These are phyloP conservation scores for Oryzaephilus surinamensis DNA, from an alignment of 1,140 invertebrate species.

Conservation along the genomic window DNA sequence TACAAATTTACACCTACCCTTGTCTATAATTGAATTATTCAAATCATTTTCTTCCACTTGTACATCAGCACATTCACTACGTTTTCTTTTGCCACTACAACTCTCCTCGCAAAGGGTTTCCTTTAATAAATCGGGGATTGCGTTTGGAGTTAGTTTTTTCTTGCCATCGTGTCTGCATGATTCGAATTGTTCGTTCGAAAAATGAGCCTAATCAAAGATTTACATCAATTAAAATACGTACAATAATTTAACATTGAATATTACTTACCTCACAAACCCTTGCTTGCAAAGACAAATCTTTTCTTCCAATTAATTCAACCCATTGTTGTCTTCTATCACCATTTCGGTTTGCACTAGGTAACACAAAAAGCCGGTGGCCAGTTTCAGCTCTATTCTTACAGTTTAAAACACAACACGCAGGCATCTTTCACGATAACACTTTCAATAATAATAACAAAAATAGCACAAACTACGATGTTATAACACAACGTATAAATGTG, in stretches of 20 bases:
- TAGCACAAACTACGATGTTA: no score
- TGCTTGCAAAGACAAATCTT: background rate
- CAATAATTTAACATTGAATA: background rate
- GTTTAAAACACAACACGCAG: background rate
- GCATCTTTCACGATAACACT: background rate
- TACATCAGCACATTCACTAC: background rate
- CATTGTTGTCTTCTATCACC: background rate
- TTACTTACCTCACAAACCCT: slow-evolving; percentile 1
- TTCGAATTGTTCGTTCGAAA: background rate
- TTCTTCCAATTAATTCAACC: background rate
- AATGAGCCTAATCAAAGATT: background rate
- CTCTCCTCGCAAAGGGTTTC: background rate
- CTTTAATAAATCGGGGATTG: background rate
- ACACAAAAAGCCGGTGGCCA: background rate
- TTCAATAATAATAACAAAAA: no score
- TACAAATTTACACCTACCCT: background rate
- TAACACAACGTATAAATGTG: no score
- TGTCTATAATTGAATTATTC: background rate
- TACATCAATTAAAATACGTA: no score
- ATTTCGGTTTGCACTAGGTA: background rate
- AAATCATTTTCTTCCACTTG: no score
- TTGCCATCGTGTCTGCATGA: background rate
- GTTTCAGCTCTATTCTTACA: background rate
- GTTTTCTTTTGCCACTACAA: background rate
- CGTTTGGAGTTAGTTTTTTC: background rate